Conservation (phyloP, 2,888 invertebrate genomes). For the Tetragonisca angustula region DNA sequence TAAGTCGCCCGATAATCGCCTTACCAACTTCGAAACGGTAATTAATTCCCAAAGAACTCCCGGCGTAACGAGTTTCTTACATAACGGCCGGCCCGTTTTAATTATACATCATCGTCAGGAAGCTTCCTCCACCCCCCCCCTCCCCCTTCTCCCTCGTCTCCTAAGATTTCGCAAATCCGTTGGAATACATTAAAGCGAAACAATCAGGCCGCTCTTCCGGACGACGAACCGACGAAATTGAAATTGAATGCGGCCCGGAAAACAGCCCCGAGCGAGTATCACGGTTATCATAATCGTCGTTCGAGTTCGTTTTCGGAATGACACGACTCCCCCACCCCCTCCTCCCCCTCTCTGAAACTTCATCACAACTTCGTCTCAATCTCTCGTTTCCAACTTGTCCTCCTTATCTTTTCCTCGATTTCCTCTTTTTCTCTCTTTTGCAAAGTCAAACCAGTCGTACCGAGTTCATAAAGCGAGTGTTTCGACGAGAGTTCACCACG, state of each 20-base stretch:
- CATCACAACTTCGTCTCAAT: not conserved
- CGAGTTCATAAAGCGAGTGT: not conserved
- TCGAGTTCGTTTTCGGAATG: slow-evolving; percentile 6
- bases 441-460: not conserved
- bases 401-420: not conserved
- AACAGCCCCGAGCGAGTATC: not conserved
- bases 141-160: not conserved
- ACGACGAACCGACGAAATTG: slow-evolving; percentile 15
- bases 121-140: no score
- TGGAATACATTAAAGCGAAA: slow-evolving; percentile 52
- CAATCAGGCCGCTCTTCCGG: not conserved
- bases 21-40: slow-evolving; percentile 50
- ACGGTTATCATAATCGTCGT: slow-evolving; percentile 16
- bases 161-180: slow-evolving; percentile 39
- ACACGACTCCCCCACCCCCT: not conserved
- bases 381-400: no score
- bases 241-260: slow-evolving; percentile 29
- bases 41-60: slow-evolving; percentile 53
- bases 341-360: not conserved
- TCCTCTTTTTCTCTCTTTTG: not conserved
- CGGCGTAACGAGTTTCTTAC: slow-evolving; percentile 53
- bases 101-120: slow-evolving; percentile 43
- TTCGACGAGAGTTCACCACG: not conserved
- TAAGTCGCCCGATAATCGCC: slow-evolving; percentile 41
- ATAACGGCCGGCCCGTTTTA: slow-evolving; percentile 37